Evolutionary conservation across 2,888 invertebrate species (phyloP).

Genomic region (Lasioglossum marginatum): DNA sequence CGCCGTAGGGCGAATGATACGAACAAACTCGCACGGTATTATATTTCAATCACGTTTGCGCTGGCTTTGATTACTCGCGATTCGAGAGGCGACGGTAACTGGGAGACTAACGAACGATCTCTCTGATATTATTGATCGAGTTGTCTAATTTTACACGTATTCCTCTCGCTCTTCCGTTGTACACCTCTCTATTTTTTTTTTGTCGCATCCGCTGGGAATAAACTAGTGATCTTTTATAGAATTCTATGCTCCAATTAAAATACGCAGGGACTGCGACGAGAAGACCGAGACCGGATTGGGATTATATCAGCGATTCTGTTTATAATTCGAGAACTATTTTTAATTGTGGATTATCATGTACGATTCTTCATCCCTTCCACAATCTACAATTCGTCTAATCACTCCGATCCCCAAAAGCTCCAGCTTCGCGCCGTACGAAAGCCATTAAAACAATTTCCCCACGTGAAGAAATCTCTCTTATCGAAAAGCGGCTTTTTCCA

Average conservation of each 20-base stretch:
- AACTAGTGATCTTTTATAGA: background rate
- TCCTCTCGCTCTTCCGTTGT: slow-evolving; percentile 35
- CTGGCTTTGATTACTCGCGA: slow-evolving; percentile 74
- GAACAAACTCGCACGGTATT: slow-evolving; percentile 73
- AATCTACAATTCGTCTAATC: background rate
- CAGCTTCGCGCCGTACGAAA: background rate
- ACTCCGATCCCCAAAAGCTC: background rate
- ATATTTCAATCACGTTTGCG: slow-evolving; percentile 74
- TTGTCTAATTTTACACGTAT: slow-evolving; percentile 68
- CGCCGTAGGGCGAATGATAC: slow-evolving; percentile 71
- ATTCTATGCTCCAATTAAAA: slow-evolving; percentile 5
- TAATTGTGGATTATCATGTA: background rate
- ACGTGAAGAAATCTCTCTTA: slow-evolving; percentile 4
- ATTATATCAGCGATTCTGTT: background rate
- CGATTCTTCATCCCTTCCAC: background rate
- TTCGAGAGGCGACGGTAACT: slow-evolving; percentile 71
- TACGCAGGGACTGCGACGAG: background rate
- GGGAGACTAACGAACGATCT: slow-evolving; percentile 73
- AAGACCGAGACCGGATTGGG: background rate
- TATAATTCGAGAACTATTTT: background rate
- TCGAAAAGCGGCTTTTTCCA: slow-evolving; percentile 16
- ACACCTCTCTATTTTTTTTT: slow-evolving; percentile 1
- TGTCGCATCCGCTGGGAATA: background rate
- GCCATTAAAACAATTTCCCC: background rate
- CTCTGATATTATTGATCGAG: slow-evolving; percentile 74